Base-by-base conservation (phyloP, 2,888 invertebrate species). In the Pristionchus maxplancki region DNA sequence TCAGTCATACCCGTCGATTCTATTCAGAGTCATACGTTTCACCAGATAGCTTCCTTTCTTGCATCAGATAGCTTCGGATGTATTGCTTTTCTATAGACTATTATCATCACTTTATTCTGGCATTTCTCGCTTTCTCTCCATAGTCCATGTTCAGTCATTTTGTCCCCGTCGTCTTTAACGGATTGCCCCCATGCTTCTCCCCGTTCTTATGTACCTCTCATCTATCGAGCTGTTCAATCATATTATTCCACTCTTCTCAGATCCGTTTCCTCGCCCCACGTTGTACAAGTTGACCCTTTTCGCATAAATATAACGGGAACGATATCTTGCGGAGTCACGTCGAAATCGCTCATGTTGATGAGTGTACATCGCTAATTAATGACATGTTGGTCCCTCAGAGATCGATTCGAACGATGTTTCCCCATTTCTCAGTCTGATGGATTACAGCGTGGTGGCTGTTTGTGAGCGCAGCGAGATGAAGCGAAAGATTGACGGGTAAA, bases 1-100 rank as follows among this genome's bases (percentile, higher is more conserved):
- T 17, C 78, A 78, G 78, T 78, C 78, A 78, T 78, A 78, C 28
- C n/a, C 44, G 44, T 78, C 78, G 78, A 78, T 78, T 78, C 78
- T 78, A 24, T 44, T 34, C 78, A 78, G 78, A 78, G 78, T 78
- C 78, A 78, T 78, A 78, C 44, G 71, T 40, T 74, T 74, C 20
- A 24, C 24, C 40, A 58, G 24, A 44, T 58, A 17, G 5, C n/a
- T 58, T n/a, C 15, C 15, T 13, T 58, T 8, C 58, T 58, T 58
- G 44, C 9, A 58, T 6, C 24, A n/a, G 6, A 1, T 58, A 58
- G 20, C 53, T 58, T 24, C 67, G 34, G 4, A 31, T 64, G 64
- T 31, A 64, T 13, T 31, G 2, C 28, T 15, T 17, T n/a, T 58
- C 24, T 58, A 58, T 58, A 58, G 58, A 58, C 37, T 48, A 20